Base-by-base conservation (phyloP, 2,113 vertebrate species). In the Tachysurus fulvidraco region DNA sequence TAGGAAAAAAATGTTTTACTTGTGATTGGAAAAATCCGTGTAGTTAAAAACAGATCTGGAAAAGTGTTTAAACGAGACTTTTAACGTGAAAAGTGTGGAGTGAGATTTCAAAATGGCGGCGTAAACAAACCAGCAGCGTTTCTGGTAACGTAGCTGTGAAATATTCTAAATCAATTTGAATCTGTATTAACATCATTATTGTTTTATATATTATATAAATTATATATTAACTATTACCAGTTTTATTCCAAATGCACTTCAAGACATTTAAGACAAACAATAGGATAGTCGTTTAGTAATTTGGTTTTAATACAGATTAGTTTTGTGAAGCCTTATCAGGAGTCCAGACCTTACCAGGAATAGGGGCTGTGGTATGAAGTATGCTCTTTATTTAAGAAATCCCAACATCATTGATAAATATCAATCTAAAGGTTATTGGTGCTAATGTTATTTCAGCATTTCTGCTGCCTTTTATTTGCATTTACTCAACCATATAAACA, bases 71-170 rank as follows among this genome's bases (percentile, higher is more conserved):
- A n/a, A 28, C 46, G 4, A 57, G 5, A 4, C 36, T 36, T 36
- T 36, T 36, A 19, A 2, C 14, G 6, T 60, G 59, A 41, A 73
- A 74, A 28, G 50, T 77, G 74, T 4, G 1, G 23, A n/a, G n/a
- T 0, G 3, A 1, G n/a, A 30, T 9, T 44, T 83, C 16, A 83
- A 36, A 36, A 52, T 13, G 84, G 60, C 65, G 65, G 8, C 19
- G 88, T 74, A 77, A 62, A 85, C 67, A 89, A 64, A 74, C 74
- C 4, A 52, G 23, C 55, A 17, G 30, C 1, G 1, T 3, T 2
- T 55, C 41, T 19, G 86, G 83, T 86, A 88, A 88, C 25, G 46
- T 25, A 30, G 74, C 74, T 54, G 25, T 14, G 17, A 44, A 4
- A 30, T 0, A 19, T 9, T 74, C 28, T 46, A 23, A 36, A 28